Evolutionary conservation across 2,888 invertebrate genomes (phyloP), one percentile per base, ranked within the genome.

Genomic region (Stegophylla sp.): DNA sequence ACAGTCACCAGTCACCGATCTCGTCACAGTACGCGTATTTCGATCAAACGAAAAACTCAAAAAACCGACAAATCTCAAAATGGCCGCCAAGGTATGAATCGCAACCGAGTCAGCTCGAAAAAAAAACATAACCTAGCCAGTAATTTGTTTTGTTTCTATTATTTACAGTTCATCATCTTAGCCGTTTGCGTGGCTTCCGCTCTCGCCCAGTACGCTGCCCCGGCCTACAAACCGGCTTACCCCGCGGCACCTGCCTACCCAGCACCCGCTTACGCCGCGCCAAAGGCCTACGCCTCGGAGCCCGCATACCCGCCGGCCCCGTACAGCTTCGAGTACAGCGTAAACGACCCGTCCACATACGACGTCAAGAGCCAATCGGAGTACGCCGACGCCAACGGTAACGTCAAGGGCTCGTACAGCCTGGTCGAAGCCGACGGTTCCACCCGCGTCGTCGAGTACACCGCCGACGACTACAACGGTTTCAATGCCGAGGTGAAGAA

Each of bases 401-500:
- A 82, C 83, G 82, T 82, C 69, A 76, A 82, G 75, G 82, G 82
- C 20, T 45, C 79, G 12, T 79, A 79, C 79, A 79, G 79, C 69
- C 69, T 79, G n/a, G 61, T 79, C 13, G 79, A 79, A 51, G 34
- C 79, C 51, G 79, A 79, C 79, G 82, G 82, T 28, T 77, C 82
- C 79, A 82, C 76, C 71, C 69, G 82, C 51, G 71, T 79, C 23
- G 82, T 82, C 59, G 82, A 82, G 7, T 82, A 82, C 79, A 77
- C 74, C 76, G 56, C 77, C 45, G 77, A 73, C 61, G 74, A 73
- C 53, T 59, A 74, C 81, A 61, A 81, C 81, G 81, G 81, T 61
- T 74, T 81, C 74, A 63, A 63, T 73, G 73, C 81, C 53, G 73
- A 74, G 3, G 67, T 79, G 7, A 79, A 79, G 72, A 82, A 83